Conservation (phyloP, 2,113 vertebrate species). For the Thryonomys swinderianus region DNA sequence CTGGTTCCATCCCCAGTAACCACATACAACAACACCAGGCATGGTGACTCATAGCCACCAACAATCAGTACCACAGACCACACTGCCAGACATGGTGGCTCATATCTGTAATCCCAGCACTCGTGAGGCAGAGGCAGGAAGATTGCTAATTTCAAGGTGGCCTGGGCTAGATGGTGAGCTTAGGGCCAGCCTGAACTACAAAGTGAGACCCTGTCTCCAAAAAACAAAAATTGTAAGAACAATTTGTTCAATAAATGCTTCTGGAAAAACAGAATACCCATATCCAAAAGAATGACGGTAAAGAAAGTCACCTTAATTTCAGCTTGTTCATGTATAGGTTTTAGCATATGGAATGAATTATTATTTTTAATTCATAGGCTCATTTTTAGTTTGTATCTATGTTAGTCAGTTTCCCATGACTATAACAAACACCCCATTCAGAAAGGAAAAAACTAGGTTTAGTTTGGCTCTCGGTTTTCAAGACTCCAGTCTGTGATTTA, state of each 20-base stretch:
- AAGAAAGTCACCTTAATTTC: neutral
- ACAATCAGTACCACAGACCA: too few species aligned
- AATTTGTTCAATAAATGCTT: neutral
- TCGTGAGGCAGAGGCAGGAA: too few species aligned
- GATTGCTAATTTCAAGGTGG: too few species aligned
- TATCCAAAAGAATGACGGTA: neutral
- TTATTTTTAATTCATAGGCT: neutral
- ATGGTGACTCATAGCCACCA: too few species aligned
- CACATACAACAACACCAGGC: too few species aligned
- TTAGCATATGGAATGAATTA: neutral
- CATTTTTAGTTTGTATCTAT: neutral
- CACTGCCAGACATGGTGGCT: too few species aligned
- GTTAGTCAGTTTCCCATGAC: neutral
- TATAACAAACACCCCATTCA: neutral
- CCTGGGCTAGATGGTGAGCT: too few species aligned
- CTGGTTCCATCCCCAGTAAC: too few species aligned
- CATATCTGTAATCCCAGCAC: too few species aligned
- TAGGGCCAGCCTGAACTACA: too few species aligned
- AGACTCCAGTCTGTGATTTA: neutral
- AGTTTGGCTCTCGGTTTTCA: neutral
- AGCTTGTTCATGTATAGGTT: neutral
- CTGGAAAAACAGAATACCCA: neutral
- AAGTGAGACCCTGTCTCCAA: too few species aligned
- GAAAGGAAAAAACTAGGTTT: neutral
- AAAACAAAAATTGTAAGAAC: too few species aligned